Base-by-base conservation (phyloP, 2,888 invertebrate genomes). In the Agriopis leucophaearia region DNA sequence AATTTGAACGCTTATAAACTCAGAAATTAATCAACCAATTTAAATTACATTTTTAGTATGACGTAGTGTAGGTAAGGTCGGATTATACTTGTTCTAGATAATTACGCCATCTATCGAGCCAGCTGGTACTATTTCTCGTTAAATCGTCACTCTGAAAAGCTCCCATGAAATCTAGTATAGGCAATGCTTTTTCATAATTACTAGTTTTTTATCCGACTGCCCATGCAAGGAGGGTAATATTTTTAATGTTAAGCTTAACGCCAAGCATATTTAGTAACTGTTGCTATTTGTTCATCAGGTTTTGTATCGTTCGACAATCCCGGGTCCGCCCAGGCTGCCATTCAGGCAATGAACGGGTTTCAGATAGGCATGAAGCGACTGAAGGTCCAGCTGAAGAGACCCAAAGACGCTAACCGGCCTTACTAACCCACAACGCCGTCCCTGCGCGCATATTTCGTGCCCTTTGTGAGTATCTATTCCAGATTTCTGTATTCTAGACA, bases 281-380 rank as follows among this genome's bases (percentile, higher is more conserved):
- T 18, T 5, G 12, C 6, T 13, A 18, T 48, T 27, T 48, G 12
- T 48, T 75, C 88, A 92, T 1, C 92, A 99, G 99, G 99, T 89
- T 99, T 99, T 94, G 99, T 99, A 86, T 99, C 99, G 86, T 99
- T 99, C 95, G 99, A 99, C 96, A 99, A 99, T 95, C 99, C 99
- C 81, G 96, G 97, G 83, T 99, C 99, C 90, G 99, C 99, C 89
- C 99, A 99, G 94, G 97, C 98, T 80, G 99, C 99, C 82, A 99
- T 99, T 91, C 99, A 99, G 94, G 97, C 99, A 84, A 99, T 99
- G 99, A 99, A 99, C 94, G 99, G 99, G 89, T 99, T 99, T 95
- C 99, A 99, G 95, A 99, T 99, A 93, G 99, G 99, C 88, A 99
- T 99, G 99, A 99, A 99, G 95, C 96, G 99, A 89, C 97, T 99